phyloP scores from a whole-genome alignment of 2,888 invertebrate genomes.

The Allygus modestus region DNA sequence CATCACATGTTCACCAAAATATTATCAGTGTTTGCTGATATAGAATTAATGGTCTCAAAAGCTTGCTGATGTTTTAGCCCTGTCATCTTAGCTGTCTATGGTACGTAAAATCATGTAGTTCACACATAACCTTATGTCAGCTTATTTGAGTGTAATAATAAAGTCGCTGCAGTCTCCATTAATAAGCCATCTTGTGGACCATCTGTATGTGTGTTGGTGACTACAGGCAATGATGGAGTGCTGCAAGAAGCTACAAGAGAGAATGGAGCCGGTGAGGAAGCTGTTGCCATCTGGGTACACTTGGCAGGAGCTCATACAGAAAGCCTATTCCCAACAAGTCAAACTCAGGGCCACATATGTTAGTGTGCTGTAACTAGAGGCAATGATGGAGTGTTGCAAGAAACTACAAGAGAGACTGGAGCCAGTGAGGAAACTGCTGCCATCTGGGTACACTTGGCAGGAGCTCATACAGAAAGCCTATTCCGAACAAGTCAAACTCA shows the following conservation, averaged over 20 bases:
- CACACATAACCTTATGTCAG: too few relatives aligned
- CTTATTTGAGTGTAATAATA: too few relatives aligned
- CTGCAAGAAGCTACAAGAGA: slow-evolving; percentile 80
- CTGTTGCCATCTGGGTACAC: slow-evolving; percentile 76
- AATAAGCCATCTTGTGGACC: too few relatives aligned
- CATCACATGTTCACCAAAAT: too few relatives aligned
- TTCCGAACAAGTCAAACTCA: slow-evolving; percentile 78
- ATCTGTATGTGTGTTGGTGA: too few relatives aligned
- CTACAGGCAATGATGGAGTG: too few relatives aligned
- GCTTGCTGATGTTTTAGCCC: too few relatives aligned
- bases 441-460: slow-evolving; percentile 75
- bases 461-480: slow-evolving; percentile 75
- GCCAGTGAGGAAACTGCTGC: slow-evolving; percentile 72
- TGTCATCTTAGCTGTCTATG: too few relatives aligned
- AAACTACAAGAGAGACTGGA: slow-evolving; percentile 79
- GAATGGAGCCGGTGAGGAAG: slow-evolving; percentile 75
- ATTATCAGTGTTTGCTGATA: too few relatives aligned
- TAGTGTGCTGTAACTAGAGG: slow-evolving; percentile 72
- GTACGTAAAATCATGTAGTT: too few relatives aligned
- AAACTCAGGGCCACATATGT: slow-evolving; percentile 79
- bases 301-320: slow-evolving; percentile 71
- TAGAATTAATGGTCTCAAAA: too few relatives aligned
- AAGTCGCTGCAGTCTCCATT: too few relatives aligned
- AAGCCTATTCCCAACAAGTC: slow-evolving; percentile 77
- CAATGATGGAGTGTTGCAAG: slow-evolving; percentile 82